Evolutionary conservation across 2,888 invertebrate genomes (phyloP), one percentile per base, ranked within the genome.

Genomic region (Dicyrtomina minuta): DNA sequence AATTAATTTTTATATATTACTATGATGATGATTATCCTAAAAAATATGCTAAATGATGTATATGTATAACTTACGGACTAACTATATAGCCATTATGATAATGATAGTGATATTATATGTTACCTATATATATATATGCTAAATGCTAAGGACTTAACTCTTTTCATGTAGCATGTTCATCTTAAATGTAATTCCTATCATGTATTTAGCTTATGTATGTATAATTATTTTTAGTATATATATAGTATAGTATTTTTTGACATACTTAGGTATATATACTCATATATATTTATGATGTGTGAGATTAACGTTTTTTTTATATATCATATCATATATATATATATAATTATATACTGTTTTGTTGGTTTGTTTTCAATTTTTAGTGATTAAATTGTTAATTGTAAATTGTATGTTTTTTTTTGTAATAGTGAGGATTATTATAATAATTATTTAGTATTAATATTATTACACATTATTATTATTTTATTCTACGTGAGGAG

Each of bases 401-500:
- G 44, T 49, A 64, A 53, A 53, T 53, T 33, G 13, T 46, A 4
- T 49, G 17, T 43, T 41, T 41, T 39, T 27, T 5, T 12, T 60
- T 41, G 60, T 60, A 44, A 12, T 39, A 15, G 55, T 55, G 24
- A 24, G 15, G 15, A 22, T 55, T 55, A 22, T 41, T 3, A 33
- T 33, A 5, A 33, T 33, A n/a, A n/a, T n/a, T n/a, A n/a, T n/a
- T n/a, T n/a, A n/a, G n/a, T 20, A 49, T 49, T 49, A 49, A 6
- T 49, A 17, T 33, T 33, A 33, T 33, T 33, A 33, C 33, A 33
- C 8, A 33, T 33, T 33, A 33, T 33, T 33, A 33, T 8, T 33
- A 33, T 33, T 26, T 5, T 51, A 53, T 27, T 64, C 70, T 75
- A 78, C 74, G 78, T 78, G 74, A 78, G 78, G 66, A 78, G 77